Percentiles rank a stretch among this genome's conserved stretches.
These are phyloP conservation scores for Actenoides lindsayi DNA, from an alignment of 2,113 vertebrate genomes.

Conservation along the genomic window DNA sequence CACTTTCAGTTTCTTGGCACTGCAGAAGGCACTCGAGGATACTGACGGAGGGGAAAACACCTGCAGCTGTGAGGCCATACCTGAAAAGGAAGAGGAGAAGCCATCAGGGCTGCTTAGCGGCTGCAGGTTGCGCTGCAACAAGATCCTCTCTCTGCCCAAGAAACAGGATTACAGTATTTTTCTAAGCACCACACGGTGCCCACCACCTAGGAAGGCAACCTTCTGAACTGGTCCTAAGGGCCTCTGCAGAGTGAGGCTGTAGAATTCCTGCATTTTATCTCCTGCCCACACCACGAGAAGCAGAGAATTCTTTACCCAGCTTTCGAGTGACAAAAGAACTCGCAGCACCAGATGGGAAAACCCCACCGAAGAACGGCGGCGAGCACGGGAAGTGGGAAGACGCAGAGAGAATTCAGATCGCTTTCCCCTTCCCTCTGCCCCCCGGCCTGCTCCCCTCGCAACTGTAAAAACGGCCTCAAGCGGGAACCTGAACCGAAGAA, in stretches of 20 bases:
- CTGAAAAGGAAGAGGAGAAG: conserved; percentile 54
- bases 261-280: accelerated
- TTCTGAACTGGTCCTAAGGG: background rate
- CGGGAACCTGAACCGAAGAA: accelerated
- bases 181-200: background rate
- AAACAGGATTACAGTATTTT: accelerated
- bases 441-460: background rate
- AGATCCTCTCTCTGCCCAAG: background rate
- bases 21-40: conserved; percentile 96
- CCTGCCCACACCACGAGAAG: accelerated
- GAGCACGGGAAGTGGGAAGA: accelerated
- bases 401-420: accelerated
- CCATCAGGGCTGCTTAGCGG: background rate
- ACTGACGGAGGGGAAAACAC: conserved; percentile 96
- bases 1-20: conserved; percentile 96
- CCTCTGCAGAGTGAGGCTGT: accelerated
- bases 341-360: accelerated
- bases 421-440: too few species aligned
- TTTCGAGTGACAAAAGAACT: background rate
- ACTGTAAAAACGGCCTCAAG: accelerated
- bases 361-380: accelerated
- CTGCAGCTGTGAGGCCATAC: conserved; percentile 97
- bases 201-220: background rate
- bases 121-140: accelerated
- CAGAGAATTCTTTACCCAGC: background rate